Base-by-base conservation (phyloP, 2,797 vertebrate genomes). In the Sebastes taczanowskii region DNA sequence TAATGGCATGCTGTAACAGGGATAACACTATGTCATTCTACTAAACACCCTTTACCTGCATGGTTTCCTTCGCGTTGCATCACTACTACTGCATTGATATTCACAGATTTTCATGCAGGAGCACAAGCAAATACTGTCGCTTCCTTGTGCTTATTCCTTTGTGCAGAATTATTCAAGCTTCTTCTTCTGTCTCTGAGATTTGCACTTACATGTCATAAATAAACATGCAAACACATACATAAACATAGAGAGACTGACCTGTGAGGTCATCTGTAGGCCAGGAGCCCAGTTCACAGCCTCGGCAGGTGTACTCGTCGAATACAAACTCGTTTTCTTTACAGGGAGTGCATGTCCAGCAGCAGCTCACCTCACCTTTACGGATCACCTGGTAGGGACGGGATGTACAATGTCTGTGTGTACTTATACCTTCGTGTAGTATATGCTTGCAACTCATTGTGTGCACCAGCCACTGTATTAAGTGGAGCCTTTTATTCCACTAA, bases 351-450 rank as follows among this genome's bases (percentile, higher is more conserved):
- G 98, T 99, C 99, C 99, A 99, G 32, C 98, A 99, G 81, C 99
- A 99, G 89, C 99, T 99, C 84, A 99, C 99, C 92, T 99, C 99
- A 25, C 99, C 99, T 94, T 99, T 99, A 85, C 98, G 97, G 84
- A 99, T 99, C 61, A 99, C 99, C 99, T 99, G 78, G 20, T 77
- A 49, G 29, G 25, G 52, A 63, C 20, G 74, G 29, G 35, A 60
- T 25, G 61, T 8, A 71, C 27, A 76, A 14, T 30, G 69, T 68
- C 9, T n/a, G n/a, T 60, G 58, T 35, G 22, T 61, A 6, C 1
- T 7, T 22, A 8, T 34, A 7, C 30, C 34, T 27, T 46, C 34
- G 25, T 63, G 30, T 13, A n/a, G 20, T 7, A 18, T 14, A 58
- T 30, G 16, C 29, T 4, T 9, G 13, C 20, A 72, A 18, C 14